Conservation (phyloP, 2,113 vertebrate genomes). For the Nettapus auritus region DNA sequence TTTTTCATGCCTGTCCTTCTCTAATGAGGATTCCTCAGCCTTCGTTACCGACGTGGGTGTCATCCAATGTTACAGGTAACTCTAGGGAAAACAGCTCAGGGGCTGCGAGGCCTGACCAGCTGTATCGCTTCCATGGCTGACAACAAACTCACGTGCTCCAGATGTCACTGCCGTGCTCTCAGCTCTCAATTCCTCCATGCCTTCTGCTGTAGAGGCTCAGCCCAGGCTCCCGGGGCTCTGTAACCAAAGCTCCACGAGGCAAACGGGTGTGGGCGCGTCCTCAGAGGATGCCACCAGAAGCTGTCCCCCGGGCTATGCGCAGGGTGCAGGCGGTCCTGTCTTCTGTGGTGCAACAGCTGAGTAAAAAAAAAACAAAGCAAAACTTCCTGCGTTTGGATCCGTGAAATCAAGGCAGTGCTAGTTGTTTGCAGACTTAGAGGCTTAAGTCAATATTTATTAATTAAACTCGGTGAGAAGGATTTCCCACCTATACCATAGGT, state of each 20-base stretch:
- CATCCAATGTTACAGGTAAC: neutral
- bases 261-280: neutral
- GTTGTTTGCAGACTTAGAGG: neutral
- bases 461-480: neutral
- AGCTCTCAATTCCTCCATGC: neutral
- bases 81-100: neutral
- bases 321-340: neutral
- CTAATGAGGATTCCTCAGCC: neutral
- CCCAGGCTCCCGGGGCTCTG: neutral
- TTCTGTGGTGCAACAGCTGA: neutral
- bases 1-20: neutral
- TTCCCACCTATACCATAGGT: neutral
- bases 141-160: neutral
- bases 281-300: accelerated
- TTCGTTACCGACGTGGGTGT: neutral
- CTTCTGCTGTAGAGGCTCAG: neutral
- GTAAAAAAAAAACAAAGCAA: neutral
- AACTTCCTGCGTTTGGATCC: neutral
- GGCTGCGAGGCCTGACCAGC: neutral
- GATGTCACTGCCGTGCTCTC: neutral
- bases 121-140: accelerated
- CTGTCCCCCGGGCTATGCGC: accelerated
- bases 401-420: neutral
- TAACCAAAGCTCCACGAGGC: accelerated
- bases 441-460: neutral